Percentiles rank a stretch among this genome's conserved stretches.
Conservation (phyloP, 1,140 invertebrate species). For the Orchesella cincta region DNA sequence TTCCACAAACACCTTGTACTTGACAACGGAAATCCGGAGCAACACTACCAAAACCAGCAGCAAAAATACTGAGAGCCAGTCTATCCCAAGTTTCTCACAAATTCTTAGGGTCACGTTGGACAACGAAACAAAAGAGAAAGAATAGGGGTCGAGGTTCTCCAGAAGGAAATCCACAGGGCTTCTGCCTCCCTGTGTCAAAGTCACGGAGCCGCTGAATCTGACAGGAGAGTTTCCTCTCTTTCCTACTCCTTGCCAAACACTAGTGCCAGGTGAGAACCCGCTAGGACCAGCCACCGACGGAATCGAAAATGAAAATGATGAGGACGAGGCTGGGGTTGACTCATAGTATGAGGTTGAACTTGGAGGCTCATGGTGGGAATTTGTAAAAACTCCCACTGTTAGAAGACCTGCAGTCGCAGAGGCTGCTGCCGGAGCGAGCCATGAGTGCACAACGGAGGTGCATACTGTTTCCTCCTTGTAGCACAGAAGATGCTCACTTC, state of each 20-base stretch:
- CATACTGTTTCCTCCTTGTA: background rate
- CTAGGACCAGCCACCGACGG: background rate
- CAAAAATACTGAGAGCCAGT: slow-evolving; percentile 8
- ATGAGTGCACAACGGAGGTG: background rate
- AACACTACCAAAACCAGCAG: background rate
- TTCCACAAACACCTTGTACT: background rate
- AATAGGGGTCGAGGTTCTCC: slow-evolving; percentile 4
- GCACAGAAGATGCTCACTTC: background rate
- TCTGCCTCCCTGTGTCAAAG: background rate
- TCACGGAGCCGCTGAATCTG: background rate
- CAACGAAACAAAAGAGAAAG: background rate
- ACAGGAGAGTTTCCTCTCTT: background rate
- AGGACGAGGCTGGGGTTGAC: background rate
- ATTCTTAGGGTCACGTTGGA: background rate
- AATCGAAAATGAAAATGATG: background rate
- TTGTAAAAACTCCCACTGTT: background rate
- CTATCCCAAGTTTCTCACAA: background rate
- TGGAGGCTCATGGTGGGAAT: background rate
- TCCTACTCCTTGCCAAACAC: background rate
- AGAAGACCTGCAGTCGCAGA: background rate
- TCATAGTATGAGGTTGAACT: background rate
- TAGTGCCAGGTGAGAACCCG: background rate
- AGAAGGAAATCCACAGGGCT: background rate
- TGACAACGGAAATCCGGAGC: background rate
- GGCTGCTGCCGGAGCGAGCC: background rate